A percentile compares a stretch with the other conserved stretches of the same genome.
phyloP scores from a whole-genome alignment of 2,113 vertebrate genomes.

The Chionomys nivalis region DNA sequence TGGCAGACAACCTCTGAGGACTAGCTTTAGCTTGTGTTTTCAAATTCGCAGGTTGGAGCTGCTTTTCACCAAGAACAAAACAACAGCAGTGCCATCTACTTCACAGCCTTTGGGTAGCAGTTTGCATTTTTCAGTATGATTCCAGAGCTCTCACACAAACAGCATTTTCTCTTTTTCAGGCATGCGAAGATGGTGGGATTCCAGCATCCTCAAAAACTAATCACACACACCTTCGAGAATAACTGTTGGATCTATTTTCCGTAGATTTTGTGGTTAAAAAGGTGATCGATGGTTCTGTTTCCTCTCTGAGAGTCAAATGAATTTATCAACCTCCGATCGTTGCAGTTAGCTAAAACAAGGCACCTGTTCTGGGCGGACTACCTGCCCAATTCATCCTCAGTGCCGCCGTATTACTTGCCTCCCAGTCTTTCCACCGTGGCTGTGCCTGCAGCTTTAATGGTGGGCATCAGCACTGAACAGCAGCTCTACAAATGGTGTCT shows the following conservation, averaged over 20 bases:
- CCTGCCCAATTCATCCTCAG: conserved; percentile 20
- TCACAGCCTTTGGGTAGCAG: background rate
- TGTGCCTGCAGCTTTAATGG: conserved; percentile 2
- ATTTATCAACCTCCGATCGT: conserved; percentile 64
- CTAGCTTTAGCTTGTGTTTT: conserved; percentile 39
- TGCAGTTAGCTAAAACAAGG: conserved; percentile 52
- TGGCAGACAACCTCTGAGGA: conserved; percentile 6
- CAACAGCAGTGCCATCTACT: background rate
- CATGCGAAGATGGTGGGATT: conserved; percentile 13
- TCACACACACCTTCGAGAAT: conserved; percentile 44
- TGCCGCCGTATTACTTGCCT: background rate
- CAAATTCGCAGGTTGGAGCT: conserved; percentile 27
- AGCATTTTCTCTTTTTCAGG: conserved; percentile 60
- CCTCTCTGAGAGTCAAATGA: conserved; percentile 64
- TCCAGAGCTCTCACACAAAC: conserved; percentile 47
- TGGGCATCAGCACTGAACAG: conserved; percentile 56
- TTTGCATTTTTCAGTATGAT: conserved; percentile 56
- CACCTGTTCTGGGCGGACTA: background rate
- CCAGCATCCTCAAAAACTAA: conserved; percentile 61
- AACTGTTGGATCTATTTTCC: conserved; percentile 67
- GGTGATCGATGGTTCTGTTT: conserved; percentile 69
- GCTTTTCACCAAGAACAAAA: conserved; percentile 55
- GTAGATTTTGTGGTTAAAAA: conserved; percentile 75
- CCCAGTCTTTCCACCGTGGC: background rate
- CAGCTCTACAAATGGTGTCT: conserved; percentile 46